A percentile compares a stretch with the other conserved stretches of the same genome.
Conservation (phyloP, 2,888 invertebrate species). For the Isoperla grammatica region DNA sequence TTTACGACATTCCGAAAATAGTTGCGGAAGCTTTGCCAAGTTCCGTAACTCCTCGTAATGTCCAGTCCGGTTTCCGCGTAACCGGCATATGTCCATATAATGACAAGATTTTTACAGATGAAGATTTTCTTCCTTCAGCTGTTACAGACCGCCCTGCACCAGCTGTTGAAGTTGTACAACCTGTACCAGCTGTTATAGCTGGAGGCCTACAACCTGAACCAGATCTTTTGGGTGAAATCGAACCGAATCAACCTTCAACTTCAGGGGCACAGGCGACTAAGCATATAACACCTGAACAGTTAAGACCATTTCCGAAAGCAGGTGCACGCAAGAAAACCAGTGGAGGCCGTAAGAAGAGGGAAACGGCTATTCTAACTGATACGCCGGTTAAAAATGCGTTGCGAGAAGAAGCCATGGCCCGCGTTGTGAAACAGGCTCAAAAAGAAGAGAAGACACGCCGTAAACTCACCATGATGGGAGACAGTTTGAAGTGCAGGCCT, state of each 20-base stretch:
- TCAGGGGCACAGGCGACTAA: no score
- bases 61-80: constrained; percentile 31
- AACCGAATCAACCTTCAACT: no score
- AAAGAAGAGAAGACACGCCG: background rate
- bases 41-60: constrained; percentile 31
- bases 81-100: constrained; percentile 34
- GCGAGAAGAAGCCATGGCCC: no score
- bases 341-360: background rate
- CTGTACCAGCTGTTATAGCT: background rate
- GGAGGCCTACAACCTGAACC: background rate
- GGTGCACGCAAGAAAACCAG: background rate
- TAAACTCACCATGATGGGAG: background rate
- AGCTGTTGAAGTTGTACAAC: background rate
- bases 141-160: constrained; percentile 29
- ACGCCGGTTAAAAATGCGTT: constrained; percentile 16
- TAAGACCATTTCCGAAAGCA: background rate
- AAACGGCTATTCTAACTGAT: constrained; percentile 1
- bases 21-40: constrained; percentile 8
- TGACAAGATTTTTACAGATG: constrained; percentile 30
- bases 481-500: background rate
- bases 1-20: constrained; percentile 19
- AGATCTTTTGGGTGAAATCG: background rate
- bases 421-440: constrained; percentile 3
- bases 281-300: background rate
- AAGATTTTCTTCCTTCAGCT: constrained; percentile 30